Conservation (phyloP, 2,888 invertebrate genomes). For the Aleiodes alternator region DNA sequence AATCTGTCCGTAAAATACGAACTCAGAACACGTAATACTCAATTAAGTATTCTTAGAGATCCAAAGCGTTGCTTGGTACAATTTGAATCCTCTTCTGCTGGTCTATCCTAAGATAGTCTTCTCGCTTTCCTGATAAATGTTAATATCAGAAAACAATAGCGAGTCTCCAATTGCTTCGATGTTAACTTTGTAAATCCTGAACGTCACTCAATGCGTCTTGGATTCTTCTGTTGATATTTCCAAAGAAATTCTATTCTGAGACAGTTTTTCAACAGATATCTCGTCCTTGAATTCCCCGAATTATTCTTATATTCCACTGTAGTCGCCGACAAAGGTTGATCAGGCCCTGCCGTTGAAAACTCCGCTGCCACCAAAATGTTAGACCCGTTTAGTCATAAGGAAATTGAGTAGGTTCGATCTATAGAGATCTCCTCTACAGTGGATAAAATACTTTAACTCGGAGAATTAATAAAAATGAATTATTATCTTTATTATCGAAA, state of each 20-base stretch:
- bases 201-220: no score
- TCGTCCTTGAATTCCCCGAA: neutral
- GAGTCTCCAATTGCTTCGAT: no score
- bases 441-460: neutral
- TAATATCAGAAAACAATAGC: no score
- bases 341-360: neutral
- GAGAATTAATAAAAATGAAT: neutral
- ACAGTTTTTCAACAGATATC: neutral
- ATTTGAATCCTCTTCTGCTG: neutral
- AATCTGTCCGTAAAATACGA: neutral
- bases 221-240: no score
- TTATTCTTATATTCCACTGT: neutral
- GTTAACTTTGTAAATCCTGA: no score
- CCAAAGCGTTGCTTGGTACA: neutral
- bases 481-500: neutral
- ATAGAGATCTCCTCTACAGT: neutral
- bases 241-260: neutral
- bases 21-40: constrained; percentile 1
- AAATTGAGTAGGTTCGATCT: neutral
- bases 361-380: constrained; percentile 10
- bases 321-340: neutral
- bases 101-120: neutral
- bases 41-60: neutral
- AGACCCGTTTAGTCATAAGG: neutral
- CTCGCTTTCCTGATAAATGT: neutral